Percentiles rank a stretch among this genome's conserved stretches.
Conservation (phyloP, 2,113 vertebrate genomes). For the Planiliza haematocheilus region DNA sequence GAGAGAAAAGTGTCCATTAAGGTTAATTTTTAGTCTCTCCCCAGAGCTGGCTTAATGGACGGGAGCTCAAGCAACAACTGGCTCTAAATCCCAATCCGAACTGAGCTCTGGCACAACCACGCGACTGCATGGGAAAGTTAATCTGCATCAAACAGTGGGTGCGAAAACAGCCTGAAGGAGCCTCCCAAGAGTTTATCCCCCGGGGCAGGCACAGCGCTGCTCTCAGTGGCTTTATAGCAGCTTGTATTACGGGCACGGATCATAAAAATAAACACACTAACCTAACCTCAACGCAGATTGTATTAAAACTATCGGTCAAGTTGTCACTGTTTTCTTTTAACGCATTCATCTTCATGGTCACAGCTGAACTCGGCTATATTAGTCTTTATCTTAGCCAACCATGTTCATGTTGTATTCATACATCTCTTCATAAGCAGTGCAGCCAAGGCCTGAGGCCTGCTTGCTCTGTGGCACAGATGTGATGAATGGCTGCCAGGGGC, state of each 20-base stretch:
- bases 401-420: constrained; percentile 61
- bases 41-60: constrained; percentile 61
- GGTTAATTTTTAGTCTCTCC: constrained; percentile 62
- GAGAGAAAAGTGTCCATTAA: constrained; percentile 61
- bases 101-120: constrained; percentile 30
- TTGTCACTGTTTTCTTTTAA: constrained; percentile 48
- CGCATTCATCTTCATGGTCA: constrained; percentile 58
- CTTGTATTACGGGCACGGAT: constrained; percentile 26
- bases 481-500: constrained; percentile 74
- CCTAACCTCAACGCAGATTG: constrained; percentile 28
- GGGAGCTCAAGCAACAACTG: constrained; percentile 28
- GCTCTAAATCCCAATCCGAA: constrained; percentile 39
- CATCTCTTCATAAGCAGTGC: constrained; percentile 62
- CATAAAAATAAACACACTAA: constrained; percentile 44
- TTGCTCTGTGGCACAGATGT: constrained; percentile 49
- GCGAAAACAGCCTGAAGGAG: constrained; percentile 23
- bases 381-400: constrained; percentile 53
- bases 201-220: neutral
- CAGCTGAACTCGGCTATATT: constrained; percentile 50
- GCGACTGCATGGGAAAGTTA: constrained; percentile 1
- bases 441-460: constrained; percentile 40
- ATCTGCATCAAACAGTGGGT: constrained; percentile 40
- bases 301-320: constrained; percentile 69
- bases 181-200: constrained; percentile 28
- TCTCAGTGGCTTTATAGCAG: constrained; percentile 21